Evolutionary conservation across 1,140 invertebrate species (phyloP).

Genomic region (Drosophila rhopaloa): DNA sequence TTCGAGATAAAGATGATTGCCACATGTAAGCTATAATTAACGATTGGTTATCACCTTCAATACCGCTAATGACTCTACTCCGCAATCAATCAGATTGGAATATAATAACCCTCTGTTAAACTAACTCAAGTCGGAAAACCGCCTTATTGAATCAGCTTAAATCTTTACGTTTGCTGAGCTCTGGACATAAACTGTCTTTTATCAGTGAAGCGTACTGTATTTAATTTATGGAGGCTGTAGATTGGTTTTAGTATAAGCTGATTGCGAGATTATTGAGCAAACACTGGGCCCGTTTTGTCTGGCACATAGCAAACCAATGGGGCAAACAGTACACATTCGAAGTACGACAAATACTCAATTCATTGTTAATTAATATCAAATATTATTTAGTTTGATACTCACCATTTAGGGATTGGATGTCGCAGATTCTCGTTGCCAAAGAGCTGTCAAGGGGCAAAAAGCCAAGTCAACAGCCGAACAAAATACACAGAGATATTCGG

Average conservation of each 20-base stretch:
- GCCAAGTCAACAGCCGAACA: conserved; percentile 56
- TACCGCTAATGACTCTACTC: conserved; percentile 10
- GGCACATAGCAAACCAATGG: conserved; percentile 1
- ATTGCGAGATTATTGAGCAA: conserved; percentile 38
- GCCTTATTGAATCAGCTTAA: conserved; percentile 22
- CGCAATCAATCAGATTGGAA: conserved; percentile 19
- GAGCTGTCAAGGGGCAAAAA: conserved; percentile 15
- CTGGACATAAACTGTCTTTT: conserved; percentile 15
- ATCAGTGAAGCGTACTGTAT: conserved; percentile 18
- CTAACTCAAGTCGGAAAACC: conserved; percentile 5
- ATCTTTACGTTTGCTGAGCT: conserved; percentile 18
- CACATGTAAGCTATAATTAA: neutral
- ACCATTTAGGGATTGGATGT: conserved; percentile 48
- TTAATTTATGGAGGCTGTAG: conserved; percentile 13
- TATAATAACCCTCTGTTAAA: conserved; percentile 11
- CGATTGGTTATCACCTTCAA: conserved; percentile 4
- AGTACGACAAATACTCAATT: conserved; percentile 10
- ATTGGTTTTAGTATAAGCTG: conserved; percentile 25
- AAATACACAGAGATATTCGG: conserved; percentile 26
- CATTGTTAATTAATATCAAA: conserved; percentile 45
- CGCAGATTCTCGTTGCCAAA: conserved; percentile 3
- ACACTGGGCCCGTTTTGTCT: conserved; percentile 33
- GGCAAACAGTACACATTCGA: neutral
- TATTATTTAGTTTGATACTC: conserved; percentile 51
- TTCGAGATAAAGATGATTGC: conserved; percentile 7